These are phyloP conservation scores for Pediacus dermestoides DNA, from an alignment of 2,888 invertebrate species.

Conservation along the genomic window DNA sequence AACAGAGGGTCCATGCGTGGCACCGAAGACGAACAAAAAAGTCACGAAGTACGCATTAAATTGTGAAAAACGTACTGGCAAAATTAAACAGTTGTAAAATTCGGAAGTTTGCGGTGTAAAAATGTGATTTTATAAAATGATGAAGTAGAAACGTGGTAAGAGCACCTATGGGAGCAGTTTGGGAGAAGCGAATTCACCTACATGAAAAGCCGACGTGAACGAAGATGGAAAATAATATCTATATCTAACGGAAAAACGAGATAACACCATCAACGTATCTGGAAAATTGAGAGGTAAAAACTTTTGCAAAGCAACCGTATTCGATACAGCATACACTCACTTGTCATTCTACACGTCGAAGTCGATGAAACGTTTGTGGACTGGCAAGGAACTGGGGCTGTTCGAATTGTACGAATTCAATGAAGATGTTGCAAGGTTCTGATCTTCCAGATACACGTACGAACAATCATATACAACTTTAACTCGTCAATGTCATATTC, in stretches of 20 bases:
- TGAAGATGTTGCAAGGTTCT: slow-evolving; percentile 32
- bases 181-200: slow-evolving; percentile 17
- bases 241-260: slow-evolving; percentile 26
- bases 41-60: slow-evolving; percentile 23
- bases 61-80: slow-evolving; percentile 22
- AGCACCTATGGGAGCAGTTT: slow-evolving; percentile 36
- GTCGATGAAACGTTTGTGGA: slow-evolving; percentile 46
- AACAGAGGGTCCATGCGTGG: slow-evolving; percentile 6
- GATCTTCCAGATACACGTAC: slow-evolving; percentile 31
- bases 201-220: slow-evolving; percentile 11
- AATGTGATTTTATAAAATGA: slow-evolving; percentile 39
- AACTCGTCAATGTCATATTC: slow-evolving; percentile 2
- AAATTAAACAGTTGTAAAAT: slow-evolving; percentile 38
- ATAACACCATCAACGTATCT: slow-evolving; percentile 33
- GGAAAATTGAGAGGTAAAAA: slow-evolving; percentile 38
- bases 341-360: slow-evolving; percentile 46
- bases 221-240: slow-evolving; percentile 26
- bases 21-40: slow-evolving; percentile 3
- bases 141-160: slow-evolving; percentile 33
- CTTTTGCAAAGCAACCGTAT: slow-evolving; percentile 26
- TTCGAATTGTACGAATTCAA: slow-evolving; percentile 35
- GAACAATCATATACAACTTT: slow-evolving; percentile 25
- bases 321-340: slow-evolving; percentile 31
- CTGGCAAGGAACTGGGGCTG: slow-evolving; percentile 35
- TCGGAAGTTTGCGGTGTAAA: slow-evolving; percentile 35